These are phyloP conservation scores for Cyclina sinensis DNA, from an alignment of 1,140 invertebrate species.

Conservation along the genomic window DNA sequence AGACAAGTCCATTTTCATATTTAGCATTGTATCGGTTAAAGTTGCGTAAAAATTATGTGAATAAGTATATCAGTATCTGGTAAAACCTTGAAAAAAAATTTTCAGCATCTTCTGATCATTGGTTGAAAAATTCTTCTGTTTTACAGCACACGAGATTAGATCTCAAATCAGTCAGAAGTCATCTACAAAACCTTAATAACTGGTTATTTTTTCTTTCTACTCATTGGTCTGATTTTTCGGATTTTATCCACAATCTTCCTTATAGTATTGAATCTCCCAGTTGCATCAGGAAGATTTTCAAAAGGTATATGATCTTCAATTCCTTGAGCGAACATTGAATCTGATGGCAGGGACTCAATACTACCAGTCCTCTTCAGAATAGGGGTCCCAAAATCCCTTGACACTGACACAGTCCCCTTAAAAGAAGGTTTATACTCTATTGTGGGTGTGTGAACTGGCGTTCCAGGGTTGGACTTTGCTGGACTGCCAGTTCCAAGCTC, in stretches of 20 bases:
- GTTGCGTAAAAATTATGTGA: too few relatives aligned
- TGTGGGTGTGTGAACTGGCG: constrained; percentile 37
- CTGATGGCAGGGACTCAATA: constrained; percentile 90
- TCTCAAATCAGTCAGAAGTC: too few relatives aligned
- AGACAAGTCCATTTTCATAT: too few relatives aligned
- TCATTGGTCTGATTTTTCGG: constrained; percentile 38
- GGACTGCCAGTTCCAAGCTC: constrained; percentile 73
- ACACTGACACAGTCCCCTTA: constrained; percentile 81
- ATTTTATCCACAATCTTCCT: constrained; percentile 76
- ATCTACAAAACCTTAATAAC: too few relatives aligned
- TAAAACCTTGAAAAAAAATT: too few relatives aligned
- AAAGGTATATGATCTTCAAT: constrained; percentile 95
- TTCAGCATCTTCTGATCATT: too few relatives aligned
- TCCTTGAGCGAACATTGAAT: constrained; percentile 93
- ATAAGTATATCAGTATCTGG: too few relatives aligned
- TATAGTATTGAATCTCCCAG: constrained; percentile 93
- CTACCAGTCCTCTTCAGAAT: constrained; percentile 90
- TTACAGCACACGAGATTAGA: too few relatives aligned
- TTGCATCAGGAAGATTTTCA: constrained; percentile 94
- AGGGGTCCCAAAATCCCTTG: constrained; percentile 92
- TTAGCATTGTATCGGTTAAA: too few relatives aligned
- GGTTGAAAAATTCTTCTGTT: too few relatives aligned
- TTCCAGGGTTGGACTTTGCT: constrained; percentile 58
- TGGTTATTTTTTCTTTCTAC: constrained; percentile 27
- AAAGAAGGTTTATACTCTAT: constrained; percentile 27